Percentiles rank a stretch among this genome's conserved stretches.
Conservation (phyloP, 2,113 vertebrate species). For the Pachycephala philippinensis region DNA sequence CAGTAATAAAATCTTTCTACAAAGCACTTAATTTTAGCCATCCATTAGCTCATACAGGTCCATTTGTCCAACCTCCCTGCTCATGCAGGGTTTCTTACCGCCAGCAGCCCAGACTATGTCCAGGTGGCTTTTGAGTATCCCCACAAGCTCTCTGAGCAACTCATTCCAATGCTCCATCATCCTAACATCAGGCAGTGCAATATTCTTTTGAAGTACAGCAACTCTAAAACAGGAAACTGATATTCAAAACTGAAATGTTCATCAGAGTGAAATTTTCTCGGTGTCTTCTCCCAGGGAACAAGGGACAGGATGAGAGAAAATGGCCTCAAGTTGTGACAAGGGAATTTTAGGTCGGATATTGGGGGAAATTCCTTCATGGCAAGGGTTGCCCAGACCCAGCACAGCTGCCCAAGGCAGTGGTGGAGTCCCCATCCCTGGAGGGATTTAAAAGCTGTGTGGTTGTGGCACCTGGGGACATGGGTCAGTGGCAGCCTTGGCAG, state of each 20-base stretch:
- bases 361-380: background rate
- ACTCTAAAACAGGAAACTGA: background rate
- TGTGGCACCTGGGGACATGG: background rate
- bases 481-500: background rate
- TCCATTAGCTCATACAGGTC: background rate
- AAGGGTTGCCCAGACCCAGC: background rate
- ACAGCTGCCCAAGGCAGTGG: background rate
- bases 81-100: background rate
- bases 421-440: fast-evolving
- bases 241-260: background rate
- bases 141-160: background rate
- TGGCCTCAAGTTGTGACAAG: fast-evolving
- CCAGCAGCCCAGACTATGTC: fast-evolving
- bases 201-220: background rate
- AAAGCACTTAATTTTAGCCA: background rate
- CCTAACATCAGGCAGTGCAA: background rate
- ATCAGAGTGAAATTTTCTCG: background rate
- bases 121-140: background rate
- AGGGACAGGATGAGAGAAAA: background rate
- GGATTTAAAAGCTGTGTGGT: fast-evolving
- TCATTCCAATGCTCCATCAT: background rate
- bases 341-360: background rate
- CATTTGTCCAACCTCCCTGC: background rate
- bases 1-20: background rate
- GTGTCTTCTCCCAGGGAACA: background rate